phyloP scores from a whole-genome alignment of 1,140 invertebrate genomes.

The Coptotermes formosanus region DNA sequence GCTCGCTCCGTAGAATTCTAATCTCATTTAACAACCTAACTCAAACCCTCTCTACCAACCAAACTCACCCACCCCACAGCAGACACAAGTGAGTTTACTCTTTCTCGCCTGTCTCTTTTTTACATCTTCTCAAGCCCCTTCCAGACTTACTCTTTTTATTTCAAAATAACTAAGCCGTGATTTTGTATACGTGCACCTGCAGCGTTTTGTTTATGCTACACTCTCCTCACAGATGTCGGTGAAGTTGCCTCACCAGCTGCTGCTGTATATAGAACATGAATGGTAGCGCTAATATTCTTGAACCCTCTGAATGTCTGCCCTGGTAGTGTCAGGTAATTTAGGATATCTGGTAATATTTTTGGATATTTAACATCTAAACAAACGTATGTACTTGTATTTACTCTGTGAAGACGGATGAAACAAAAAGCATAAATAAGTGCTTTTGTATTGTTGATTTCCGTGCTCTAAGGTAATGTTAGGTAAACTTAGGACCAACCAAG shows the following conservation, averaged over 20 bases:
- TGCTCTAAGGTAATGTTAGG: too few species aligned
- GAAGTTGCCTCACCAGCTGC: not conserved
- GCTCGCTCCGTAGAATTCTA: slow-evolving; percentile 14
- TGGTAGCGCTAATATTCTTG: not conserved
- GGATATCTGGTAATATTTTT: not conserved
- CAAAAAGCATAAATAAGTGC: too few species aligned
- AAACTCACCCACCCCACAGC: not conserved
- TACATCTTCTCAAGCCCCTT: not conserved
- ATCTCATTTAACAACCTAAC: slow-evolving; percentile 19
- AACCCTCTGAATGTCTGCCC: not conserved
- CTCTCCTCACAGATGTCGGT: not conserved
- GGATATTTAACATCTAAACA: not conserved
- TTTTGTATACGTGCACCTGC: not conserved
- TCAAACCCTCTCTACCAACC: not conserved
- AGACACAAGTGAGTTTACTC: slow-evolving; percentile 1
- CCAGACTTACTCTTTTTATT: not conserved
- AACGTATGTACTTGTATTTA: too few species aligned
- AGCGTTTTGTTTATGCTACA: slow-evolving; percentile 12
- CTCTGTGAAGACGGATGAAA: too few species aligned
- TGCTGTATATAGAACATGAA: not conserved
- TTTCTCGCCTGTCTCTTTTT: not conserved
- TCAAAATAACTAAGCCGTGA: slow-evolving; percentile 6
- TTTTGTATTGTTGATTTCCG: too few species aligned
- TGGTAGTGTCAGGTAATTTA: not conserved
- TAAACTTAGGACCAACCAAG: too few species aligned